Percentiles rank a stretch among this genome's conserved stretches.
phyloP scores from a whole-genome alignment of 2,797 vertebrate genomes.

The Pseudochromis fuscus region DNA sequence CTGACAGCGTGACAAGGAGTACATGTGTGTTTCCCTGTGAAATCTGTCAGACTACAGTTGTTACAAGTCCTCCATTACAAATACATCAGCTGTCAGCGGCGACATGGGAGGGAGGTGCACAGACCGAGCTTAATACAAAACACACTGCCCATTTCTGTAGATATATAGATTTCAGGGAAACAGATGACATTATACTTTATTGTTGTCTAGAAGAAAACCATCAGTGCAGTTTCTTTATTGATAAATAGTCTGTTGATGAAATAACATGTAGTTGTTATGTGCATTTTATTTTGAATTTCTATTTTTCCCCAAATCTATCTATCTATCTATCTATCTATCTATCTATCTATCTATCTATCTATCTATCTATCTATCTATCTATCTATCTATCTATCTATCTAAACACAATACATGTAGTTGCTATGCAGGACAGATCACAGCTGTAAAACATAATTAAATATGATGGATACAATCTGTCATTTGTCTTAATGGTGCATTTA shows the following conservation, averaged over 20 bases:
- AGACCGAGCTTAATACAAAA: constrained; percentile 18
- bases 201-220: background rate
- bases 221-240: background rate
- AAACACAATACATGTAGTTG: background rate
- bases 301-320: too few relatives aligned
- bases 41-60: constrained; percentile 76
- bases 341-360: too few relatives aligned
- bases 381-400: too few relatives aligned
- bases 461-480: constrained; percentile 1
- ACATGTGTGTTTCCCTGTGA: constrained; percentile 79
- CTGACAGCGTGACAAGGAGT: constrained; percentile 78
- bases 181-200: background rate
- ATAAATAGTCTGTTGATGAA: background rate
- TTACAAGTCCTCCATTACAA: constrained; percentile 81
- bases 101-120: constrained; percentile 52
- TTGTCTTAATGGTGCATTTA: constrained; percentile 5
- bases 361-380: too few relatives aligned
- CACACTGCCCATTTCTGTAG: constrained; percentile 17
- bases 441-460: constrained; percentile 10
- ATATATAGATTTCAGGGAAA: constrained; percentile 20
- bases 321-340: too few relatives aligned
- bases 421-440: background rate
- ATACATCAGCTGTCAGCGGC: constrained; percentile 66
- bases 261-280: too few relatives aligned
- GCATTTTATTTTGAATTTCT: too few relatives aligned